Evolutionary conservation across 2,113 vertebrate species (phyloP).

Genomic region (Climacteris rufus): DNA sequence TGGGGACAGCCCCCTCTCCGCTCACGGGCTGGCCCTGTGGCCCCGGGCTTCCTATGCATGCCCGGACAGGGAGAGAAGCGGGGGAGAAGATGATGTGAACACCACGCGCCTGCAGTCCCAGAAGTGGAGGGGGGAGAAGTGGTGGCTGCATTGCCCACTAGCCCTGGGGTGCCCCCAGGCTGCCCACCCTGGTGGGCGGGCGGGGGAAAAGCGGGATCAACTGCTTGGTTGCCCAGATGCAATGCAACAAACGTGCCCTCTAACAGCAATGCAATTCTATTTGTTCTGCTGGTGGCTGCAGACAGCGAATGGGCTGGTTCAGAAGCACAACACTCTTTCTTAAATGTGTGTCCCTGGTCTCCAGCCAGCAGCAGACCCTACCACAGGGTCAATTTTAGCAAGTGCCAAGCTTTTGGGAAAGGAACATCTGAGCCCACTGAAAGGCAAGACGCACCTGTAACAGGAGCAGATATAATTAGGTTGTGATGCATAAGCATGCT

Average conservation of each 20-base stretch:
- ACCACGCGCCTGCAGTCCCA: too few relatives aligned
- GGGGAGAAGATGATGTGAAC: too few relatives aligned
- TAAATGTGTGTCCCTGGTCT: not conserved
- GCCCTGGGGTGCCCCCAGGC: too few relatives aligned
- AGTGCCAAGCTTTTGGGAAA: not conserved
- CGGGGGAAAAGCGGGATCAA: too few relatives aligned
- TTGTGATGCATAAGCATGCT: rapidly evolving
- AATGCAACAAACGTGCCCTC: not conserved
- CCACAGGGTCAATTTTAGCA: not conserved
- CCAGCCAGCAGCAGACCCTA: not conserved
- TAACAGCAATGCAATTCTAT: not conserved
- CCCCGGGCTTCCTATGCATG: too few relatives aligned
- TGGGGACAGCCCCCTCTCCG: too few relatives aligned
- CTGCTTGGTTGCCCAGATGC: too few relatives aligned
- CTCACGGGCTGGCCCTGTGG: too few relatives aligned
- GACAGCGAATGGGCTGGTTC: not conserved
- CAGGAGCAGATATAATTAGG: not conserved
- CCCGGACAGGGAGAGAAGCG: too few relatives aligned
- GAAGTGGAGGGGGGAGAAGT: too few relatives aligned
- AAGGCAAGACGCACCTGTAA: not conserved
- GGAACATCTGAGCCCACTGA: rapidly evolving
- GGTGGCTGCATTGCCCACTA: too few relatives aligned
- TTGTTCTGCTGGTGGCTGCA: not conserved
- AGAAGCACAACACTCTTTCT: rapidly evolving
- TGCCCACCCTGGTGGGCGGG: too few relatives aligned